Base-by-base conservation (phyloP, 2,888 invertebrate genomes). In the Fragum fragum region DNA sequence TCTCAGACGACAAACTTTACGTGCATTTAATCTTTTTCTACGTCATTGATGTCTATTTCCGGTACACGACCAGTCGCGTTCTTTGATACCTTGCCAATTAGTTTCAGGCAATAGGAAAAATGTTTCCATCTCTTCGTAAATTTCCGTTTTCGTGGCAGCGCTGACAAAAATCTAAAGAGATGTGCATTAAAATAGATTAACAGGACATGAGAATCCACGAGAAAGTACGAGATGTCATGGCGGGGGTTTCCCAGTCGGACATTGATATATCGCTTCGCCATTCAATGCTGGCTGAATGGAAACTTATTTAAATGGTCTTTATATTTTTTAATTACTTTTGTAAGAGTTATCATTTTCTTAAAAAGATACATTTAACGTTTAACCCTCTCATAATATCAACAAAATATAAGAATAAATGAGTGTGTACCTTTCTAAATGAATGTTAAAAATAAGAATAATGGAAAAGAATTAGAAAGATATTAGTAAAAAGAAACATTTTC, bases 1-100 rank as follows among this genome's bases (percentile, higher is more conserved):
- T 42, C 23, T 9, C 23, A 66, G 39, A 66, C 36, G 63, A 63
- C 66, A 66, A 66, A 66, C 66, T 39, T 66, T 66, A 66, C 66
- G 42, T 66, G 66, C 66, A 39, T 42, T 66, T 73, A 72, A 82
- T 83, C 63, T 66, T 77, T 75, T 85, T 85, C 77, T 85, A 85
- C 77, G 76, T 82, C 85, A 82, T 85, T 80, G 77, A 73, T 72
- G 73, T 78, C 78, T 66, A 85, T 82, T 85, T 85, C 85, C 85
- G 73, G 74, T 73, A 47, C 32, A 61, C 71, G 75, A 59, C 82
- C 73, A 73, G 79, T 76, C 73, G 68, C 76, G 71, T 70, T 81
- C 84, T 84, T 84, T 84, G 84, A 84, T 81, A 81, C 75, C 59
- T 71, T 71, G 36, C 69, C 78, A 77, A 84, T 81, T 84, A 80